These are phyloP conservation scores for Lucinisca nassula DNA, from an alignment of 2,888 invertebrate genomes.

Conservation along the genomic window DNA sequence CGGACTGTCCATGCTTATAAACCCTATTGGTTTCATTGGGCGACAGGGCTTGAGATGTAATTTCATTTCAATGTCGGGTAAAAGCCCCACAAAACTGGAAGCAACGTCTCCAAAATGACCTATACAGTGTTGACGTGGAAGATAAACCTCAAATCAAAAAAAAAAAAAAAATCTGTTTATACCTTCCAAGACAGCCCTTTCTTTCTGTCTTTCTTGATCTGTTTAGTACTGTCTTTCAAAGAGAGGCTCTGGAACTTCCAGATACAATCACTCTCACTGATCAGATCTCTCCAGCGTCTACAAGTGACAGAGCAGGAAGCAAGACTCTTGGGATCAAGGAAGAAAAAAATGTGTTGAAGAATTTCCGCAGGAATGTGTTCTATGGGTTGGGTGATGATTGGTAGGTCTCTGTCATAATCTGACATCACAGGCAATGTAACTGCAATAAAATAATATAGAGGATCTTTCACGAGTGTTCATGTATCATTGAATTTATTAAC, in stretches of 20 bases:
- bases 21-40: too few relatives aligned
- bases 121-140: too few relatives aligned
- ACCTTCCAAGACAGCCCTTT: constrained; percentile 71
- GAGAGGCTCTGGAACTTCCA: constrained; percentile 67
- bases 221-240: constrained; percentile 45
- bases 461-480: too few relatives aligned
- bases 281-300: constrained; percentile 57
- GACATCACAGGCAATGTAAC: constrained; percentile 10
- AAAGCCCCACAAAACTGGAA: too few relatives aligned
- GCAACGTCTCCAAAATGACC: too few relatives aligned
- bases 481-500: too few relatives aligned
- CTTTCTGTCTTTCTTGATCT: constrained; percentile 49
- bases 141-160: too few relatives aligned
- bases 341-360: constrained; percentile 57
- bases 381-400: not conserved
- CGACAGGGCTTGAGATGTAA: too few relatives aligned
- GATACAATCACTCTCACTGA: constrained; percentile 58
- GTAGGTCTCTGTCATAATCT: not conserved
- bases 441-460: not conserved
- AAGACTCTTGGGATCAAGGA: constrained; percentile 51
- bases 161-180: too few relatives aligned
- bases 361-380: constrained; percentile 65
- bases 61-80: too few relatives aligned
- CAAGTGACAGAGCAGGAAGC: constrained; percentile 52
- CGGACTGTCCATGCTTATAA: too few relatives aligned